Evolutionary conservation across 1,140 invertebrate species (phyloP), one percentile per base, ranked within the genome.

Genomic region (Dreissena polymorpha): DNA sequence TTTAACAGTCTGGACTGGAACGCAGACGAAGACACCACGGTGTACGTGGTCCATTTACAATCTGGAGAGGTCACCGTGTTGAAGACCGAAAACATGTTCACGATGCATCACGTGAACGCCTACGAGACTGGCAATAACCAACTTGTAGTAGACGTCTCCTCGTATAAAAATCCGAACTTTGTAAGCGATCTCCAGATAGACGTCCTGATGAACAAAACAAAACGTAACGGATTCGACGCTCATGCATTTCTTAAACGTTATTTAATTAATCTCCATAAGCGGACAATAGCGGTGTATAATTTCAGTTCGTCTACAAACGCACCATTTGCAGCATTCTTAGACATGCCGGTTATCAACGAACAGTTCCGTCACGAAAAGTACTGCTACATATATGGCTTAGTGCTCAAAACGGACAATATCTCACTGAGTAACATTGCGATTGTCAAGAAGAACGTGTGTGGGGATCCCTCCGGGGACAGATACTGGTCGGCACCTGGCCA

Each of bases 271-370:
- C 12, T 90, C 0, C 21, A 64, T 18, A 83, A 50, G 3, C 77
- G 86, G 23, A 53, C 63, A 16, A 73, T 86, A 10, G 78, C 14
- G 12, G 3, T 68, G 8, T 55, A 39, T 25, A 64, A 79, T 23
- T 87, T 89, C 68, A 27, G 77, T 16, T n/a, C 74, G 10, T 69
- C 82, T 7, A 13, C 18, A 6, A 63, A 25, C 8, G 29, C 81
- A 10, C 71, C 83, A 0, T 88, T 84, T 70, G 73, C 89, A 0
- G 69, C 71, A 29, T 75, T 78, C 27, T 50, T 91, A n/a, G 91
- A 92, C 77, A 86, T 92, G 86, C 91, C 91, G 18, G 85, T 84
- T 23, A 91, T 92, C 18, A 92, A 92, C 68, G 90, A 91, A 83
- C 23, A 75, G 16, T 90, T 87, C 74, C 86, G 90, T 16, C 86